Percentiles rank a stretch among this genome's conserved stretches.
Evolutionary conservation across 2,113 vertebrate species (phyloP).

Genomic region (Ictalurus furcatus): DNA sequence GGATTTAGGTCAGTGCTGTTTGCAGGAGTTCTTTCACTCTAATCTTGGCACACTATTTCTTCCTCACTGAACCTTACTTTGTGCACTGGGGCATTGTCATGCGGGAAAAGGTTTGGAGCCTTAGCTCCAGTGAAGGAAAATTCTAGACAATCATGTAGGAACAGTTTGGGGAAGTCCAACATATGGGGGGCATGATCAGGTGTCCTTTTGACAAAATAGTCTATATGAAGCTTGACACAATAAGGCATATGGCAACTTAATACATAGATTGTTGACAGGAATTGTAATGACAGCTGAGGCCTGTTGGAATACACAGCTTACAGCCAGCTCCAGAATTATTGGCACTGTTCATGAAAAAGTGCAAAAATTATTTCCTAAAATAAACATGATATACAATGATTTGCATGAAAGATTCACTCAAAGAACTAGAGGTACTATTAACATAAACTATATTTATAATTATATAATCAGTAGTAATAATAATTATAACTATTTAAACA

Average conservation of each 20-base stretch:
- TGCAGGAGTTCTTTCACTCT: not conserved
- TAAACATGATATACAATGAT: not conserved
- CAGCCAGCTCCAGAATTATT: not conserved
- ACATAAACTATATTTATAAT: not conserved
- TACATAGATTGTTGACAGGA: not conserved
- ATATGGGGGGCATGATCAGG: not conserved
- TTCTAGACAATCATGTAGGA: not conserved
- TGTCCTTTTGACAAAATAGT: not conserved
- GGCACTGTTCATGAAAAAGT: not conserved
- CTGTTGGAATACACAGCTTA: not conserved
- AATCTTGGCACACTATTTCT: not conserved
- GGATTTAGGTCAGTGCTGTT: not conserved
- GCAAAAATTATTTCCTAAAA: not conserved
- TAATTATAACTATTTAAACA: not conserved
- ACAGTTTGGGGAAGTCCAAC: not conserved
- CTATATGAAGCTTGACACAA: not conserved
- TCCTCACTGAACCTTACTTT: not conserved
- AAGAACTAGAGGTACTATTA: not conserved
- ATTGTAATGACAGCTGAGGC: not conserved
- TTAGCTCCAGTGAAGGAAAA: not conserved
- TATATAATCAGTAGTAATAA: too few relatives aligned
- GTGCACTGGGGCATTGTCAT: not conserved
- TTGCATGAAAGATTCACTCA: not conserved
- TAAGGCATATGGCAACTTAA: not conserved
- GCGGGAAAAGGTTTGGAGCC: not conserved